Evolutionary conservation across 2,113 vertebrate genomes (phyloP).

Genomic region (Crotalus horridus): DNA sequence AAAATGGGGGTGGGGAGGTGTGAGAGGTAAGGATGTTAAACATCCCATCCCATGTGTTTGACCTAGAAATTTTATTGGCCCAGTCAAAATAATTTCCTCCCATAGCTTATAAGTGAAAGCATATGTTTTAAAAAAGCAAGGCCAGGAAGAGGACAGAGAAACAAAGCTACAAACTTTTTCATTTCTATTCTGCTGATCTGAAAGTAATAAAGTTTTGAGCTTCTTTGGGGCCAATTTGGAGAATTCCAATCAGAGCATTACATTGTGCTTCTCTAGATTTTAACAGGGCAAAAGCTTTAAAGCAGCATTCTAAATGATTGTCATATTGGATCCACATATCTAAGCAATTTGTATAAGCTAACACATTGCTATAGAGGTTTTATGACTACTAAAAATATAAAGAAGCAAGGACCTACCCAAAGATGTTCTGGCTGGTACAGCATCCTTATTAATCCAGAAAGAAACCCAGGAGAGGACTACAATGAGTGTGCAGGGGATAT

Average conservation of each 20-base stretch:
- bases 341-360: neutral
- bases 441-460: constrained; percentile 99
- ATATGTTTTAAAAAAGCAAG: neutral
- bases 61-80: neutral
- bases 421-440: constrained; percentile 94
- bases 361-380: neutral
- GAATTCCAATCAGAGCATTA: neutral
- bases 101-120: neutral
- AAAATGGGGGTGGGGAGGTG: neutral
- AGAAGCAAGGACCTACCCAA: constrained; percentile 75
- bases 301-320: neutral
- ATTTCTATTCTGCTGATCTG: neutral
- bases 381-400: neutral
- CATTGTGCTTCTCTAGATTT: neutral
- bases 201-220: neutral
- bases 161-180: neutral
- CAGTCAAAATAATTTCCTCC: neutral
- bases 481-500: constrained; percentile 97
- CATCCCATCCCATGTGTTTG: neutral
- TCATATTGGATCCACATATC: neutral
- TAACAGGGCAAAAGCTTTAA: neutral
- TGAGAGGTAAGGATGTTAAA: neutral
- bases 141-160: neutral
- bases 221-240: neutral
- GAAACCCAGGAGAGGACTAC: constrained; percentile 98